These are phyloP conservation scores for Diplosoma virens DNA, from an alignment of 23 tunicate species.

Conservation along the genomic window DNA sequence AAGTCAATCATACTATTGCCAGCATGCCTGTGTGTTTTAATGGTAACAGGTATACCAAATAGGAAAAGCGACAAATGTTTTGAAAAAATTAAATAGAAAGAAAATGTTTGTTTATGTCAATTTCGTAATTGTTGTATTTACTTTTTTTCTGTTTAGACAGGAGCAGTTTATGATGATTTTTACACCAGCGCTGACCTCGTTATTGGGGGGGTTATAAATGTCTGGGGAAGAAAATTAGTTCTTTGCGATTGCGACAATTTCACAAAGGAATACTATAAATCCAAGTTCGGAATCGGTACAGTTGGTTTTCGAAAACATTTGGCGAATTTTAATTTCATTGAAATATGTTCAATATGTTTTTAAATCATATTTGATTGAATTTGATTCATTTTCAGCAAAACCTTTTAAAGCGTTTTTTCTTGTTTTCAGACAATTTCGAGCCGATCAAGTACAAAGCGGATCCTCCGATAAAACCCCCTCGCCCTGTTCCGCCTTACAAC, in stretches of 20 bases:
- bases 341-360: too few relatives aligned
- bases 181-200: slow-evolving; percentile 94
- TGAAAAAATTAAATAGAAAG: too few relatives aligned
- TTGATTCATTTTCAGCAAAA: too few relatives aligned
- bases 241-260: slow-evolving; percentile 85
- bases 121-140: neutral
- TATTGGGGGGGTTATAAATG: slow-evolving; percentile 82
- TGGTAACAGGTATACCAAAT: too few relatives aligned
- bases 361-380: too few relatives aligned
- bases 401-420: too few relatives aligned
- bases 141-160: slow-evolving; percentile 61
- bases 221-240: slow-evolving; percentile 86
- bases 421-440: slow-evolving; percentile 67
- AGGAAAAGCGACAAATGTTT: too few relatives aligned
- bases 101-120: too few relatives aligned
- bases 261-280: slow-evolving; percentile 91
- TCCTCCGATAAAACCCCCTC: slow-evolving; percentile 44
- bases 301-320: too few relatives aligned
- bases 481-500: slow-evolving; percentile 94
- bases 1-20: too few relatives aligned
- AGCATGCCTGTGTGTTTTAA: too few relatives aligned
- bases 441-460: slow-evolving; percentile 77
- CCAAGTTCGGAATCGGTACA: slow-evolving; percentile 93
- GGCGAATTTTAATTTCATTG: too few relatives aligned
- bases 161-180: slow-evolving; percentile 92